Base-by-base conservation (phyloP, 2,888 invertebrate species). In the Trichogramma evanescens region DNA sequence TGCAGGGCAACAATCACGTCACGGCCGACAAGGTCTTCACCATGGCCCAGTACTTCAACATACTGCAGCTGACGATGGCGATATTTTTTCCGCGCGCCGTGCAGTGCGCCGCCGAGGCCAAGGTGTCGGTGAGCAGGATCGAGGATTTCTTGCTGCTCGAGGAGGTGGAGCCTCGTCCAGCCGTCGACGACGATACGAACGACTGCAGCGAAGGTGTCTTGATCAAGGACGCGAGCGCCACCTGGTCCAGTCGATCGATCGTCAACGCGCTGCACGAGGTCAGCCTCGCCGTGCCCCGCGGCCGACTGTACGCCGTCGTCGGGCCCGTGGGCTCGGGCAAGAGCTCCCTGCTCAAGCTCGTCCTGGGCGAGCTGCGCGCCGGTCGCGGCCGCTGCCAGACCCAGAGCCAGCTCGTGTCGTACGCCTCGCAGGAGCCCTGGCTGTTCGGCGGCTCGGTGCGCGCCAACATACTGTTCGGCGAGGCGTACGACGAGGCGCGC, bases 271-370 rank as follows among this genome's bases (percentile, higher is more conserved):
- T 74, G 10, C 66, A 69, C 59, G 66, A 70, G 50, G 78, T 89
- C 6, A 84, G 82, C 67, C 69, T 89, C 6, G 77, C 79, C 0
- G 80, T 89, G 3, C 80, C 82, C 5, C 81, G 82, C 64, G 80
- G 82, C 40, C 83, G 86, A 69, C 79, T 86, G 55, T 86, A 89
- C 67, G 92, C 90, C 3, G 82, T 95, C n/a, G 88, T 95, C 62
- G 95, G 95, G 7, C 86, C 92, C 0, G 93, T 95, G 9, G 95
- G 95, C 7, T 83, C 91, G 40, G 95, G 95, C 71, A 95, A 92
- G 82, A 84, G 84, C 54, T 86, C 86, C n/a, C 74, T 88, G 56
- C 75, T 88, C 54, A 86, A 87, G 73, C 81, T 86, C 51, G 81
- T 93, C 59, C 81, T 93, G 54, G 85, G 87, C 52, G 92, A 93